These are phyloP conservation scores for Dermatemys mawii DNA, from an alignment of 2,113 vertebrate genomes.

Conservation along the genomic window DNA sequence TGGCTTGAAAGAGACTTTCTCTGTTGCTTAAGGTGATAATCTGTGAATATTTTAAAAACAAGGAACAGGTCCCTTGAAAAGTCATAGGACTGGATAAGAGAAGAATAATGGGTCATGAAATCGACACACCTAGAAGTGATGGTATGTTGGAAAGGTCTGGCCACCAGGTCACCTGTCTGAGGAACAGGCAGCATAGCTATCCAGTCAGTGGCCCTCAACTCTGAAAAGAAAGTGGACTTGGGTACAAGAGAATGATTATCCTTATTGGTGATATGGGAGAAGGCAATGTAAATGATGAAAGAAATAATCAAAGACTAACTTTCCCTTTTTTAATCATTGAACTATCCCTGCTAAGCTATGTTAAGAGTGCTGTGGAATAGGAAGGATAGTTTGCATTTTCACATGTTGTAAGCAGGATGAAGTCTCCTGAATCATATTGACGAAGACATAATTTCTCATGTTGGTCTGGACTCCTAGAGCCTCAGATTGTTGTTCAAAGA, in stretches of 20 bases:
- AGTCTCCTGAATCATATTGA: neutral
- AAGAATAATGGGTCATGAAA: no score
- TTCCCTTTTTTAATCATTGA: neutral
- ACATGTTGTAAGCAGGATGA: no score
- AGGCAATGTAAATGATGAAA: neutral
- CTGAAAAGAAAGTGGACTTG: neutral
- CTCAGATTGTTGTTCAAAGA: neutral
- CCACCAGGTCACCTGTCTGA: neutral
- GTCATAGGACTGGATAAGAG: no score
- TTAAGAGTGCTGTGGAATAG: neutral
- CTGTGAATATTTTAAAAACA: neutral
- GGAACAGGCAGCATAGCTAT: neutral
- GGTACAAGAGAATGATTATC: neutral
- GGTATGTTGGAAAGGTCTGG: neutral
- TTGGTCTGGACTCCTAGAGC: neutral
- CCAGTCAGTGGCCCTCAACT: no score
- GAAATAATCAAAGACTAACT: neutral
- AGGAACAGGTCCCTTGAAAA: neutral
- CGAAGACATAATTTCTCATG: neutral
- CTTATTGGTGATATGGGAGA: neutral
- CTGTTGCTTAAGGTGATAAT: neutral
- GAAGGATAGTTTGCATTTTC: neutral
- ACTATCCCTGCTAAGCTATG: neutral
- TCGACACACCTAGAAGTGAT: neutral
- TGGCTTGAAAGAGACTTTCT: neutral